A percentile compares a stretch with the other conserved stretches of the same genome.
Conservation (phyloP, 2,797 vertebrate species). For the Rhynchotus rufescens region DNA sequence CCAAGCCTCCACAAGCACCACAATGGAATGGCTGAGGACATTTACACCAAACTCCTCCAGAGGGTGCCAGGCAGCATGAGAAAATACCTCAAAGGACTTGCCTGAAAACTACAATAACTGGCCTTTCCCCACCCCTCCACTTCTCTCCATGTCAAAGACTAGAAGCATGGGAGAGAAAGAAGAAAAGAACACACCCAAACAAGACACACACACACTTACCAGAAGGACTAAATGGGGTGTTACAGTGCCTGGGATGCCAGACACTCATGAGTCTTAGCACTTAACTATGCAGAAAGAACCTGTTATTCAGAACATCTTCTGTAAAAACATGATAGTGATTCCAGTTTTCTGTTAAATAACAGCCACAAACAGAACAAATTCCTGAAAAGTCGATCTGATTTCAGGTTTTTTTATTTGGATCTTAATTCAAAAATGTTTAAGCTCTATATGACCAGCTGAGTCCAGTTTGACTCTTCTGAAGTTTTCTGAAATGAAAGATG, state of each 20-base stretch:
- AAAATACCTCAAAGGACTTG: neutral
- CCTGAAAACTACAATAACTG: neutral
- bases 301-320: neutral
- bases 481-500: accelerated
- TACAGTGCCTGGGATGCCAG: neutral
- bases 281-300: neutral
- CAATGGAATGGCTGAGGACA: neutral
- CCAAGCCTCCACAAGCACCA: neutral
- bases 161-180: neutral
- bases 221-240: neutral
- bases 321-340: neutral
- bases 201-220: neutral
- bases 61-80: neutral
- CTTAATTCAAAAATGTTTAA: too few relatives aligned
- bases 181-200: neutral
- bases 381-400: neutral
- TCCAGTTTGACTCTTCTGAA: neutral
- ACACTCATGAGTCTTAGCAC: neutral
- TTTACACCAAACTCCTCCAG: neutral
- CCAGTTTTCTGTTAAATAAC: neutral
- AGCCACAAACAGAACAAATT: neutral
- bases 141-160: neutral
- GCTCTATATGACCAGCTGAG: accelerated
- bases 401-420: neutral
- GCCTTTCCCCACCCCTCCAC: too few relatives aligned